A percentile compares a stretch with the other conserved stretches of the same genome.
These are phyloP conservation scores for Troides oblongomaculatus DNA, from an alignment of 2,888 invertebrate species.

Conservation along the genomic window DNA sequence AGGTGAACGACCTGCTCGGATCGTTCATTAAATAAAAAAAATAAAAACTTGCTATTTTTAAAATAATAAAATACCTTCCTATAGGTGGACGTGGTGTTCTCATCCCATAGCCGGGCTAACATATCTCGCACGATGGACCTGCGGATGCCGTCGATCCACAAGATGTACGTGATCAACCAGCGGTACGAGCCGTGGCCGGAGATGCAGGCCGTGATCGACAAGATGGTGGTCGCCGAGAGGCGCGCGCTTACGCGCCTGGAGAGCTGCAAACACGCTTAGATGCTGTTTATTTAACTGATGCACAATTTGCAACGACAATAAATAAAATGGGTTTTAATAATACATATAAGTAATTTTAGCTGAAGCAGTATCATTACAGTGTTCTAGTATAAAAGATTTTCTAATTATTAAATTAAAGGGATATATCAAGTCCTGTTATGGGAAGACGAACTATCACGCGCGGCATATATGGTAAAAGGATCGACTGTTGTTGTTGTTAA, in stretches of 20 bases:
- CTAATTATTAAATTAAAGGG: too few relatives aligned
- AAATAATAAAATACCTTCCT: background rate
- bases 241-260: slow-evolving; percentile 44
- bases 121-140: slow-evolving; percentile 69
- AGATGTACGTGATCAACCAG: slow-evolving; percentile 59
- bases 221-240: slow-evolving; percentile 55
- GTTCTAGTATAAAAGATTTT: too few relatives aligned
- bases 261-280: slow-evolving; percentile 40
- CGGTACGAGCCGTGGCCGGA: slow-evolving; percentile 67
- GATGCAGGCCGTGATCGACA: slow-evolving; percentile 62
- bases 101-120: slow-evolving; percentile 45
- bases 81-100: slow-evolving; percentile 62
- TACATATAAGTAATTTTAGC: too few relatives aligned
- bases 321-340: background rate
- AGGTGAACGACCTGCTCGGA: too few relatives aligned
- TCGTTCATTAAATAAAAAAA: too few relatives aligned
- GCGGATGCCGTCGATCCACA: slow-evolving; percentile 57
- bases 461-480: too few relatives aligned
- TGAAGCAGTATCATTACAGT: too few relatives aligned
- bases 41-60: too few relatives aligned
- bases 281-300: too few relatives aligned
- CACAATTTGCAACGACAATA: background rate
- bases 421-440: too few relatives aligned
- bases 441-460: too few relatives aligned
- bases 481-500: too few relatives aligned